A percentile compares a stretch with the other conserved stretches of the same genome.
These are phyloP conservation scores for Emys orbicularis DNA, from an alignment of 2,797 vertebrate species.

Conservation along the genomic window DNA sequence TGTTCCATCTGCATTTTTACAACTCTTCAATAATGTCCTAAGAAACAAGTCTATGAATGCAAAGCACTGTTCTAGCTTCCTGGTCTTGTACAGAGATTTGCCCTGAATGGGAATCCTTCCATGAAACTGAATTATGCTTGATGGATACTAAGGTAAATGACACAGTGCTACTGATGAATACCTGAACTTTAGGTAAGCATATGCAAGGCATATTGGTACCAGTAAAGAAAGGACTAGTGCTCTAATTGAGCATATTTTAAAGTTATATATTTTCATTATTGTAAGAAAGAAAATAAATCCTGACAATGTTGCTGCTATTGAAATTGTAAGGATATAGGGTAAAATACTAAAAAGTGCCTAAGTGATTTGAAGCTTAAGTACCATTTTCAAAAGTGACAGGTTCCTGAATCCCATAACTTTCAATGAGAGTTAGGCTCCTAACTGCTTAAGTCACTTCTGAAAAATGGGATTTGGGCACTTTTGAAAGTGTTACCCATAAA, in stretches of 20 bases:
- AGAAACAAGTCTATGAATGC: too few relatives aligned
- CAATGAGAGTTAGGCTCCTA: not conserved
- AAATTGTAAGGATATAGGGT: not conserved
- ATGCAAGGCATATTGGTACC: too few relatives aligned
- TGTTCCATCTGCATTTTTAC: too few relatives aligned
- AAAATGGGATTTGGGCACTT: not conserved
- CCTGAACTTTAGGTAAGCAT: too few relatives aligned
- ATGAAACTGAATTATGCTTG: too few relatives aligned
- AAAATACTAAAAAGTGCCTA: not conserved
- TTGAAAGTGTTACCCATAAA: not conserved
- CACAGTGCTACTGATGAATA: too few relatives aligned
- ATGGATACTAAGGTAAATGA: too few relatives aligned
- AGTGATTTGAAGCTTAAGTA: not conserved
- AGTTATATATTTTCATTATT: not conserved
- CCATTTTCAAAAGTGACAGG: not conserved
- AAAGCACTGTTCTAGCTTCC: too few relatives aligned
- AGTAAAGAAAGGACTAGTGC: too few relatives aligned
- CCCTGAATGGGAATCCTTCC: too few relatives aligned
- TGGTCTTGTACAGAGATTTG: too few relatives aligned
- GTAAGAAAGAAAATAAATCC: not conserved
- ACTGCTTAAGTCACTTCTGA: not conserved
- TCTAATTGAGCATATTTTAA: not conserved
- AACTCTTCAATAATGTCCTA: too few relatives aligned
- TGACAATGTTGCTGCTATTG: not conserved
- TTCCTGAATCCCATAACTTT: not conserved